phyloP scores from a whole-genome alignment of 2,113 vertebrate genomes.

The Trogon melanurus region DNA sequence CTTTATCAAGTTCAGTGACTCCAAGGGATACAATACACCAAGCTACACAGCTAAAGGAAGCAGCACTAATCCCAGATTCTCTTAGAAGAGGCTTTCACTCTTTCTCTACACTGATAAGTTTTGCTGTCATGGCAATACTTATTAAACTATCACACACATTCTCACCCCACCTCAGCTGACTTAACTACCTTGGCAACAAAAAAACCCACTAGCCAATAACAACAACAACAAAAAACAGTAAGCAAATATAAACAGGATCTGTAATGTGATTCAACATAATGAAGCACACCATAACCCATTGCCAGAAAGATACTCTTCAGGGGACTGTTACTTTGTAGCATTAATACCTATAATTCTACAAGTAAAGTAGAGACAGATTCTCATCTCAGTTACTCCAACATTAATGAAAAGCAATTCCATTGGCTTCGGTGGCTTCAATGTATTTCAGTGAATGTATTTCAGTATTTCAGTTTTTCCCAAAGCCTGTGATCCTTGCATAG shows the following conservation, averaged over 20 bases:
- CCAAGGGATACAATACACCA: background rate
- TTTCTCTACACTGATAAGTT: background rate
- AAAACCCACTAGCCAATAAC: fast-evolving
- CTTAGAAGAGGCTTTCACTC: background rate
- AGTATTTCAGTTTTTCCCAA: background rate
- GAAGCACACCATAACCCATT: background rate
- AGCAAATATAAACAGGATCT: background rate
- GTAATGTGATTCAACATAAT: background rate
- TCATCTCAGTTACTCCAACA: background rate
- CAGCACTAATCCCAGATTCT: background rate
- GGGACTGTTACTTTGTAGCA: background rate
- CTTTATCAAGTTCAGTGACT: background rate
- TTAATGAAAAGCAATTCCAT: background rate
- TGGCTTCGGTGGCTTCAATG: background rate
- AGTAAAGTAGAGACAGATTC: background rate
- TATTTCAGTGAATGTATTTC: background rate
- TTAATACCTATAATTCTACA: background rate
- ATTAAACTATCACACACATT: background rate
- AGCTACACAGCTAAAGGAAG: background rate
- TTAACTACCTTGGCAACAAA: background rate
- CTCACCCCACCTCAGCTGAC: background rate
- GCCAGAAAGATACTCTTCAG: background rate
- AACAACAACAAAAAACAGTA: too few relatives aligned
- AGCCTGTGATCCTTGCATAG: background rate
- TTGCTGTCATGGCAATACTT: background rate